A percentile compares a stretch with the other conserved stretches of the same genome.
Evolutionary conservation across 2,113 vertebrate species (phyloP).

Genomic region (Pterocles burchelli): DNA sequence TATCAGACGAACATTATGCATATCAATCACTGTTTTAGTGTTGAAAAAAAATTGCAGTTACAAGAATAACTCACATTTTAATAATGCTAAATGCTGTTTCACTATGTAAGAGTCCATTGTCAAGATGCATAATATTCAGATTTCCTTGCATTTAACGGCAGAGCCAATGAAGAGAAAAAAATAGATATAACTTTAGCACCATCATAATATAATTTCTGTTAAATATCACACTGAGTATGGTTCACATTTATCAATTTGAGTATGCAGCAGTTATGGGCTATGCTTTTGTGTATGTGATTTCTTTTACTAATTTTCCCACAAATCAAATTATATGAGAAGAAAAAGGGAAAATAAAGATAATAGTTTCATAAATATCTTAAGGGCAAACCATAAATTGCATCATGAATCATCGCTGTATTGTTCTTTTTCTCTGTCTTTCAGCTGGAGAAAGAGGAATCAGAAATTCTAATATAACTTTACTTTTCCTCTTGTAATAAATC

Average conservation of each 20-base stretch:
- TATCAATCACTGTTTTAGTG: slow-evolving; percentile 35
- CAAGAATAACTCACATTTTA: slow-evolving; percentile 51
- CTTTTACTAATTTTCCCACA: slow-evolving; percentile 53
- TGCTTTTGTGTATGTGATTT: slow-evolving; percentile 39
- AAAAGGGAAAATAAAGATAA: slow-evolving; percentile 30
- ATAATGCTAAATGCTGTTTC: slow-evolving; percentile 43
- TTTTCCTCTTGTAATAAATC: not conserved
- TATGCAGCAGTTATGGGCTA: not conserved
- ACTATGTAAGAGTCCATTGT: slow-evolving; percentile 5
- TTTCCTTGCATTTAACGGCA: slow-evolving; percentile 54
- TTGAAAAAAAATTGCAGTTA: slow-evolving; percentile 30
- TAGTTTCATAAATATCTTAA: slow-evolving; percentile 48
- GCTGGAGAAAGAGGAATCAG: not conserved
- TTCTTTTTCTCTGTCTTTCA: not conserved
- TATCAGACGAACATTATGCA: slow-evolving; percentile 2
- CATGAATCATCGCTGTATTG: not conserved
- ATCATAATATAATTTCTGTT: slow-evolving; percentile 55
- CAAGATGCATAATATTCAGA: slow-evolving; percentile 37
- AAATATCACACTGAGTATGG: slow-evolving; percentile 40
- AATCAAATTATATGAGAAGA: slow-evolving; percentile 41
- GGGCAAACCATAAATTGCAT: not conserved
- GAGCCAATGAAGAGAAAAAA: not conserved
- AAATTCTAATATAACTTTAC: not conserved
- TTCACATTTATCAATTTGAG: slow-evolving; percentile 42
- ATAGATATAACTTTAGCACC: slow-evolving; percentile 19